A percentile compares a stretch with the other conserved stretches of the same genome.
Conservation (phyloP, 2,113 vertebrate genomes). For the Morphnarchus princeps region DNA sequence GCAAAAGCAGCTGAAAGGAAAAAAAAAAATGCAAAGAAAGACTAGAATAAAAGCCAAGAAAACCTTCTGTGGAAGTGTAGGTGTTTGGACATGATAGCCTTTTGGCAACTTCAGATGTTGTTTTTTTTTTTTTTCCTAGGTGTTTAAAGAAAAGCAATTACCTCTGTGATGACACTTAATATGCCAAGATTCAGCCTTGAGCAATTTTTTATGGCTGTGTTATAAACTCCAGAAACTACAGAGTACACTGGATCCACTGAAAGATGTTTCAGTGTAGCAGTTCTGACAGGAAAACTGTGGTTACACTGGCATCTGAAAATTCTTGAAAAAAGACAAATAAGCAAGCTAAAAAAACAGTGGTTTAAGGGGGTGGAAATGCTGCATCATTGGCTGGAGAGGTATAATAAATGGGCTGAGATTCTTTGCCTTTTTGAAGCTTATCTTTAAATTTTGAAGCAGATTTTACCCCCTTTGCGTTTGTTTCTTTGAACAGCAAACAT, state of each 20-base stretch:
- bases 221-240: constrained; percentile 62
- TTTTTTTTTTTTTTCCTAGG: constrained; percentile 7
- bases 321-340: constrained; percentile 31
- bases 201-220: constrained; percentile 73
- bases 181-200: constrained; percentile 70
- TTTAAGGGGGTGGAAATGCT: constrained; percentile 30
- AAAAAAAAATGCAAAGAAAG: neutral
- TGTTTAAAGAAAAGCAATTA: constrained; percentile 75
- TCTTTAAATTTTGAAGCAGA: constrained; percentile 2
- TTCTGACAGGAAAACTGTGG: constrained; percentile 51
- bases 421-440: constrained; percentile 29
- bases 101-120: constrained; percentile 49
- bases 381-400: neutral
- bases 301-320: neutral
- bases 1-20: constrained; percentile 26
- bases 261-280: constrained; percentile 30
- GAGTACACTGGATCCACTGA: constrained; percentile 48
- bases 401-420: constrained; percentile 8
- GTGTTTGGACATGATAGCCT: constrained; percentile 64
- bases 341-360: neutral
- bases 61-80: constrained; percentile 17
- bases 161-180: constrained; percentile 73
- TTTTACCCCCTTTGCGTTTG: neutral
- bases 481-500: neutral
- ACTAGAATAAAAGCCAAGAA: constrained; percentile 31